phyloP scores from a whole-genome alignment of 1,140 invertebrate genomes.

The Drosophila lowei region DNA sequence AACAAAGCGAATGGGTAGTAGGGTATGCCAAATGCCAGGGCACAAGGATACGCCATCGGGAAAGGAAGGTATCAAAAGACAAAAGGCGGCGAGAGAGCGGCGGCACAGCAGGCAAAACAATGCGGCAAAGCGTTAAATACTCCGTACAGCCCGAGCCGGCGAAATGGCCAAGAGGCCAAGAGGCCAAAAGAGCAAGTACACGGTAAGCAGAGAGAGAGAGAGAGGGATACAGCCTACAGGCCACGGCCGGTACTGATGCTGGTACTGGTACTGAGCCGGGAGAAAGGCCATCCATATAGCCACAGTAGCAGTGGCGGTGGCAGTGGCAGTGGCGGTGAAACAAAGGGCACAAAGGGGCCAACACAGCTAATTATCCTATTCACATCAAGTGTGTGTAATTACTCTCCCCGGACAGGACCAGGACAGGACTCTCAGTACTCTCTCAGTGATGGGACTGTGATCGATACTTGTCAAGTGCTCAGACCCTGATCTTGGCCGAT shows the following conservation, averaged over 20 bases:
- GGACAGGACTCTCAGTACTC: no score
- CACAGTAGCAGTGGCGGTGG: slow-evolving; percentile 59
- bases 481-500: not conserved
- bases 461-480: slow-evolving; percentile 58
- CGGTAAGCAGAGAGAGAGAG: not conserved
- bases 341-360: slow-evolving; percentile 66
- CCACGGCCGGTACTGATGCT: no score
- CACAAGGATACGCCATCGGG: no score
- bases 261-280: no score
- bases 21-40: slow-evolving; percentile 5
- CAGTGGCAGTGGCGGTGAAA: slow-evolving; percentile 21
- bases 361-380: slow-evolving; percentile 76
- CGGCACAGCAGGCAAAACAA: slow-evolving; percentile 70
- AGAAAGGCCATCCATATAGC: slow-evolving; percentile 11
- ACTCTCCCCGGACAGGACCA: slow-evolving; percentile 30
- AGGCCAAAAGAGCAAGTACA: slow-evolving; percentile 38
- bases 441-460: slow-evolving; percentile 29
- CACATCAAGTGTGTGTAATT: slow-evolving; percentile 72
- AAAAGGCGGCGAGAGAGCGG: slow-evolving; percentile 28
- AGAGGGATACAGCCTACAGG: no score
- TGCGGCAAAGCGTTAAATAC: slow-evolving; percentile 70
- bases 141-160: slow-evolving; percentile 1
- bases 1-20: slow-evolving; percentile 26
- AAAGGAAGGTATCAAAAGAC: slow-evolving; percentile 26
- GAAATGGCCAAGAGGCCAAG: slow-evolving; percentile 53